Conservation (phyloP, 1,140 invertebrate species). For the Neelides sp. region DNA sequence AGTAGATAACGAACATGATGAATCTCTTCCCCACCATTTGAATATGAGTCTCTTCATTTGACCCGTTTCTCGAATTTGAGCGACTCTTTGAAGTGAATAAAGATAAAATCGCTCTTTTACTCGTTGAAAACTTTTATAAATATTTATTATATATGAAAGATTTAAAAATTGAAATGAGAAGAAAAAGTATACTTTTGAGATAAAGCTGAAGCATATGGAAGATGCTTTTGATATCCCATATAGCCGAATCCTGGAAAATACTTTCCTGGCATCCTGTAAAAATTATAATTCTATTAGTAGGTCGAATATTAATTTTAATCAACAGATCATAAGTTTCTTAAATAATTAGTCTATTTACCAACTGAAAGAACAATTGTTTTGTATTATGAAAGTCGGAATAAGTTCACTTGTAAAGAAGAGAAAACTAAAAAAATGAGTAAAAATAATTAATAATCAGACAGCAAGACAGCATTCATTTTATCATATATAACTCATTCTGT, state of each 20-base stretch:
- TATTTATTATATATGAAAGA: neutral
- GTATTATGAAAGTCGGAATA: conserved; percentile 19
- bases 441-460: too few species aligned
- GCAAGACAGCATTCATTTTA: too few species aligned
- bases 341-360: too few species aligned
- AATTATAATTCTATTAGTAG: conserved; percentile 4
- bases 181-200: conserved; percentile 15
- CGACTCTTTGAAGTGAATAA: conserved; percentile 11
- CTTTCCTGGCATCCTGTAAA: conserved; percentile 22
- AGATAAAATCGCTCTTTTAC: neutral
- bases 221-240: conserved; percentile 28
- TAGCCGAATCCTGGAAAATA: conserved; percentile 30
- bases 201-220: conserved; percentile 18
- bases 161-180: neutral
- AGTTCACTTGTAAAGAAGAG: conserved; percentile 28
- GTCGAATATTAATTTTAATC: neutral
- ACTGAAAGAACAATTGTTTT: conserved; percentile 28
- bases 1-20: conserved; percentile 4
- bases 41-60: conserved; percentile 19
- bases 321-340: neutral
- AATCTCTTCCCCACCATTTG: conserved; percentile 25
- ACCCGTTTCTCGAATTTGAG: conserved; percentile 18
- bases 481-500: too few species aligned
- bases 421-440: too few species aligned
- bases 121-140: neutral